Conservation (phyloP, 2,888 invertebrate genomes). For the Neoaliturus tenellus region DNA sequence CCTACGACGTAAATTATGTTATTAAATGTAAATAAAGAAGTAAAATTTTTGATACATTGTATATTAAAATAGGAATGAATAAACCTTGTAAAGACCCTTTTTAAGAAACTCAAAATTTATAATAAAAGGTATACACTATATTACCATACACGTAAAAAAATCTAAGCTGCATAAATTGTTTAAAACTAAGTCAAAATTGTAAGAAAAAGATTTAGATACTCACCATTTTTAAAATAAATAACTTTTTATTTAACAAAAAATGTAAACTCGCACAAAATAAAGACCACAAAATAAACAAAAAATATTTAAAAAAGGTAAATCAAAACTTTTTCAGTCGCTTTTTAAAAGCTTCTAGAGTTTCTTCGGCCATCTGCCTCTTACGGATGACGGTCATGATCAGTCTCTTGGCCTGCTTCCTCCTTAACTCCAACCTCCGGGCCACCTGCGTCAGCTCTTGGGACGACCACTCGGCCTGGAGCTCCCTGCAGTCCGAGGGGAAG, state of each 20-base stretch:
- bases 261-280: not conserved
- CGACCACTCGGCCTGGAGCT: not conserved
- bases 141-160: too few relatives aligned
- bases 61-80: too few relatives aligned
- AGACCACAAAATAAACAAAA: not conserved
- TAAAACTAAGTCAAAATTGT: too few relatives aligned
- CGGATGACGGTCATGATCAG: slow-evolving; percentile 36
- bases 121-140: too few relatives aligned
- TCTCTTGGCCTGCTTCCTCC: slow-evolving; percentile 32
- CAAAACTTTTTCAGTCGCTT: slow-evolving; percentile 20
- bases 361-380: slow-evolving; percentile 27
- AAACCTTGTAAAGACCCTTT: too few relatives aligned
- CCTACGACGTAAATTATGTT: too few relatives aligned
- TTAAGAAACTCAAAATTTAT: too few relatives aligned
- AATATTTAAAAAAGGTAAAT: not conserved
- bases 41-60: too few relatives aligned
- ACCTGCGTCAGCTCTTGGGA: not conserved
- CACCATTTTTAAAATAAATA: not conserved
- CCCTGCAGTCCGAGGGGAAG: not conserved
- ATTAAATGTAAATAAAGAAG: too few relatives aligned
- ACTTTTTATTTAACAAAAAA: not conserved
- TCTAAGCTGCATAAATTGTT: too few relatives aligned
- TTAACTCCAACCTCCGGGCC: not conserved
- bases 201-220: not conserved
- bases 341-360: slow-evolving; percentile 30